A percentile compares a stretch with the other conserved stretches of the same genome.
Conservation (phyloP, 2,888 invertebrate species). For the Pyralis farinalis region DNA sequence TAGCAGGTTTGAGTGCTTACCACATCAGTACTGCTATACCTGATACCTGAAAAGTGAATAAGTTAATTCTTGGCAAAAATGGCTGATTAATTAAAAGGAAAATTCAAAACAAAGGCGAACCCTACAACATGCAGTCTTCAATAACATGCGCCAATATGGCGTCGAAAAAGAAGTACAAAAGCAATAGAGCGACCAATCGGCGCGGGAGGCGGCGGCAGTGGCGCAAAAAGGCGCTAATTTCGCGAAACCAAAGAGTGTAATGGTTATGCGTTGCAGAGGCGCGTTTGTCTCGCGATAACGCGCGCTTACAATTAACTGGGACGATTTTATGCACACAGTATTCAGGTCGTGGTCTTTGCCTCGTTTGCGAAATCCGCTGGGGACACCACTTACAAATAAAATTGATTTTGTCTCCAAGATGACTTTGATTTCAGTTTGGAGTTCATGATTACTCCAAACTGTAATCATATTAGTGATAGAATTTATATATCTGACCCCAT, state of each 20-base stretch:
- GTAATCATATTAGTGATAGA: too few relatives aligned
- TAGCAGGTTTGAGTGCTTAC: too few relatives aligned
- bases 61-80: too few relatives aligned
- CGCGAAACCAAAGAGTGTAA: slow-evolving; percentile 77
- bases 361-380: too few relatives aligned
- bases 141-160: slow-evolving; percentile 19
- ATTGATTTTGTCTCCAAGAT: too few relatives aligned
- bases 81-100: too few relatives aligned
- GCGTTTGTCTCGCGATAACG: slow-evolving; percentile 81
- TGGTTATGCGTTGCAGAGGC: slow-evolving; percentile 77
- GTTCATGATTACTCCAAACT: too few relatives aligned
- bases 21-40: too few relatives aligned
- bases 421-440: too few relatives aligned
- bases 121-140: slow-evolving; percentile 19
- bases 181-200: slow-evolving; percentile 43
- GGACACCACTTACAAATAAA: too few relatives aligned
- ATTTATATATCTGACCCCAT: too few relatives aligned
- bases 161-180: slow-evolving; percentile 21
- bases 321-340: slow-evolving; percentile 37
- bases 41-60: too few relatives aligned
- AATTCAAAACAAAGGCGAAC: slow-evolving; percentile 11
- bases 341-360: slow-evolving; percentile 15
- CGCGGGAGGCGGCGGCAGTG: slow-evolving; percentile 47
- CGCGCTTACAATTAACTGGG: slow-evolving; percentile 77
- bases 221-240: slow-evolving; percentile 81